phyloP scores from a whole-genome alignment of 2,113 vertebrate species.

The Hiodon tergisus region DNA sequence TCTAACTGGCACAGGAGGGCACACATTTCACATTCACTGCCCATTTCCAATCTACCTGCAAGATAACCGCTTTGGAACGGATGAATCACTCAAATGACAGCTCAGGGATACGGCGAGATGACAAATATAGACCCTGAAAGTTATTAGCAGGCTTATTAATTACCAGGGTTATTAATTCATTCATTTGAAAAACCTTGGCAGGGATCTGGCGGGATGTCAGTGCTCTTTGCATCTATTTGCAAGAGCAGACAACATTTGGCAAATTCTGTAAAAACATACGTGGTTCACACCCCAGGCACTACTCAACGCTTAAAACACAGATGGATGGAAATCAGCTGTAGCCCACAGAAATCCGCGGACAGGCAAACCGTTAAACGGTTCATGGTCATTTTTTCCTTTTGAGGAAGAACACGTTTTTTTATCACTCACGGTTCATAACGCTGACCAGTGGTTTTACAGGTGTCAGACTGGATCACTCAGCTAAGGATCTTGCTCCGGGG shows the following conservation, averaged over 20 bases:
- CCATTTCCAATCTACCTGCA: conserved; percentile 39
- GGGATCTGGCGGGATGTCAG: background rate
- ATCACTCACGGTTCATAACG: no score
- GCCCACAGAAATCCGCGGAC: no score
- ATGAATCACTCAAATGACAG: conserved; percentile 50
- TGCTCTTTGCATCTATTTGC: background rate
- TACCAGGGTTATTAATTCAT: conserved; percentile 23
- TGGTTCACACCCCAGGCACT: no score
- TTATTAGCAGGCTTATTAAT: conserved; percentile 44
- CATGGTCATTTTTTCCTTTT: no score
- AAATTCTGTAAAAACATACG: background rate
- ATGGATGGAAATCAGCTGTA: no score
- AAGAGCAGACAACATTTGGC: background rate
- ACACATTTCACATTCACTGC: conserved; percentile 43
- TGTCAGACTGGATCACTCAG: no score
- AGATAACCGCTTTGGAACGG: conserved; percentile 38
- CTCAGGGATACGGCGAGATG: conserved; percentile 35
- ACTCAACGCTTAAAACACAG: no score
- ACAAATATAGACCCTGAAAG: conserved; percentile 21
- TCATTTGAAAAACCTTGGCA: background rate
- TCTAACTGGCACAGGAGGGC: background rate
- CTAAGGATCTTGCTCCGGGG: no score
- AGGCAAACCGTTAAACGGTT: no score
- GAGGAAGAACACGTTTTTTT: no score
- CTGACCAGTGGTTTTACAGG: no score